These are phyloP conservation scores for Petrocephalus microphthalmus DNA, from an alignment of 2,113 vertebrate genomes.

Conservation along the genomic window DNA sequence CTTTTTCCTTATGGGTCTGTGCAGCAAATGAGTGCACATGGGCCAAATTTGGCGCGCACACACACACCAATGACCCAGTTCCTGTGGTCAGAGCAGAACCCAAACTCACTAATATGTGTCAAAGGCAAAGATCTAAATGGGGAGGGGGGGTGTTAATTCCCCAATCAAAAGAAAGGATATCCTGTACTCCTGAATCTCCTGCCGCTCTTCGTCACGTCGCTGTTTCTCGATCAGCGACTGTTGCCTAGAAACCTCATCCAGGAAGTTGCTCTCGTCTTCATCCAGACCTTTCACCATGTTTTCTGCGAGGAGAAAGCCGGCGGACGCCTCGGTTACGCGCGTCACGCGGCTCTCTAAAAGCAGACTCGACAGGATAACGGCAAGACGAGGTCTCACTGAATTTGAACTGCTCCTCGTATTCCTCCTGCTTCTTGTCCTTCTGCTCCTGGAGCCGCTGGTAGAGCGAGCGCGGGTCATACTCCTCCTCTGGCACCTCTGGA, in stretches of 20 bases:
- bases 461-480: conserved; percentile 79
- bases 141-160: neutral
- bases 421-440: conserved; percentile 95
- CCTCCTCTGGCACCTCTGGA: conserved; percentile 89
- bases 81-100: neutral
- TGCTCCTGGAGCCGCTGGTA: conserved; percentile 92
- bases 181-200: conserved; percentile 87
- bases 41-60: neutral
- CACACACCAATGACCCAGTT: neutral
- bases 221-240: conserved; percentile 89
- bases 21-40: neutral
- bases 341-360: too few relatives aligned
- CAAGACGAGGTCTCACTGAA: conserved; percentile 84
- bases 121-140: neutral
- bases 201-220: conserved; percentile 85
- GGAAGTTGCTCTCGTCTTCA: conserved; percentile 88
- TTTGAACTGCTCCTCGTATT: conserved; percentile 96
- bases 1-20: neutral
- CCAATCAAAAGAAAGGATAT: conserved; percentile 79
- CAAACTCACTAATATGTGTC: neutral
- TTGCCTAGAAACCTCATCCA: conserved; percentile 94
- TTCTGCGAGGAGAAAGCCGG: conserved; percentile 63
- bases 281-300: conserved; percentile 98
- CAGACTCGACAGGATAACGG: neutral
- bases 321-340: neutral